Conservation (phyloP, 2,888 invertebrate genomes). For the Thera britannica region DNA sequence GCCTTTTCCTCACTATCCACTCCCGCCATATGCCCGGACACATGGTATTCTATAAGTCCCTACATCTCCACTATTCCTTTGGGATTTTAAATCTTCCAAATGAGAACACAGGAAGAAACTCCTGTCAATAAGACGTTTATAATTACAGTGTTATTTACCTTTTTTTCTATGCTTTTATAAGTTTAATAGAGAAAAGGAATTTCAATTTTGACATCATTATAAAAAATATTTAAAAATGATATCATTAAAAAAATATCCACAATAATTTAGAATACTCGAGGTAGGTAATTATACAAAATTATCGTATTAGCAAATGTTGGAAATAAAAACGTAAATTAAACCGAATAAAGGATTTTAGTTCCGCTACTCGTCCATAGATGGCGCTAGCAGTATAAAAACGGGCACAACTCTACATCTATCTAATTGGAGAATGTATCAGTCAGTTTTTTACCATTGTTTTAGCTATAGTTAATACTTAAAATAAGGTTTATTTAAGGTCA, state of each 20-base stretch:
- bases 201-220: too few relatives aligned
- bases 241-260: too few relatives aligned
- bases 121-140: slow-evolving; percentile 14
- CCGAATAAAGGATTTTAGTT: slow-evolving; percentile 48
- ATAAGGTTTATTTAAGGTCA: too few relatives aligned
- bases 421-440: not conserved
- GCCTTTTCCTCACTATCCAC: slow-evolving; percentile 19
- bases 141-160: slow-evolving; percentile 5
- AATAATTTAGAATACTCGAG: too few relatives aligned
- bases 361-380: slow-evolving; percentile 74
- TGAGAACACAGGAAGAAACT: slow-evolving; percentile 1
- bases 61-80: slow-evolving; percentile 19
- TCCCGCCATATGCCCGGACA: slow-evolving; percentile 31
- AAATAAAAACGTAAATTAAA: not conserved
- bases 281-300: not conserved
- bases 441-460: too few relatives aligned
- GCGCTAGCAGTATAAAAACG: slow-evolving; percentile 56
- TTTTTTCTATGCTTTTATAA: not conserved
- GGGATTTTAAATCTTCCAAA: slow-evolving; percentile 14
- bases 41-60: slow-evolving; percentile 27
- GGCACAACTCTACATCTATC: not conserved
- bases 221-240: too few relatives aligned
- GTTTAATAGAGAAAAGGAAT: not conserved
- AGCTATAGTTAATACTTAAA: too few relatives aligned
- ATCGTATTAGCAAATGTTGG: not conserved